Percentiles rank a stretch among this genome's conserved stretches.
Conservation (phyloP, 2,888 invertebrate species). For the Mesodorylaimus sp. region DNA sequence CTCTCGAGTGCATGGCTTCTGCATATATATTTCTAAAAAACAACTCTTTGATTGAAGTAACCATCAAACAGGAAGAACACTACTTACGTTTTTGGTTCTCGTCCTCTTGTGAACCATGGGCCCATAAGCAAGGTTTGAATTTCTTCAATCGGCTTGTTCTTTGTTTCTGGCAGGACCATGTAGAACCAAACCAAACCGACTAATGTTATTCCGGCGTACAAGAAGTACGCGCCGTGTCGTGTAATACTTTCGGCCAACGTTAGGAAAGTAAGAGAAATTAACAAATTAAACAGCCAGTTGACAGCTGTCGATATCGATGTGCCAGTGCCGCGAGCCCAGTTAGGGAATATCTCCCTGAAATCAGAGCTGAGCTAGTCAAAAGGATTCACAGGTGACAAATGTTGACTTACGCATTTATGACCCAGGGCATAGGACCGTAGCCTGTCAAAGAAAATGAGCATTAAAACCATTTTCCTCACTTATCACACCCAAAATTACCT, state of each 20-base stretch:
- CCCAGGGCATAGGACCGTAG: conserved; percentile 40
- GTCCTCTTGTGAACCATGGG: no score
- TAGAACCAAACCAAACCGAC: conserved; percentile 10
- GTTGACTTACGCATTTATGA: conserved; percentile 31
- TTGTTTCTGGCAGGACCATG: conserved; percentile 11
- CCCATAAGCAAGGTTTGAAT: no score
- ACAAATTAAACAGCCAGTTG: conserved; percentile 40
- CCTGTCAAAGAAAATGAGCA: no score
- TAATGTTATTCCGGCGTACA: conserved; percentile 8
- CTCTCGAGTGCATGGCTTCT: no score
- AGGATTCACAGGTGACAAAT: background rate
- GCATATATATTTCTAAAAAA: no score
- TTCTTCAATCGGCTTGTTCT: no score
- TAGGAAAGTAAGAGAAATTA: conserved; percentile 40
- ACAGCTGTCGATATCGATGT: conserved; percentile 35
- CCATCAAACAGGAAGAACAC: no score
- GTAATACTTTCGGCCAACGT: conserved; percentile 33
- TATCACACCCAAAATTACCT: conserved; percentile 17
- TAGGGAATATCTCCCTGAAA: conserved; percentile 38
- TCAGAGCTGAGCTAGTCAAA: no score
- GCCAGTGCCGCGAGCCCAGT: conserved; percentile 39
- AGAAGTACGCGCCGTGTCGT: conserved; percentile 25
- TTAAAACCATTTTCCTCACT: no score
- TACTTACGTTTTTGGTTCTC: no score
- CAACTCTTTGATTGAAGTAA: no score